phyloP scores from a whole-genome alignment of 2,888 invertebrate genomes.

The Synanthedon tipuliformis region DNA sequence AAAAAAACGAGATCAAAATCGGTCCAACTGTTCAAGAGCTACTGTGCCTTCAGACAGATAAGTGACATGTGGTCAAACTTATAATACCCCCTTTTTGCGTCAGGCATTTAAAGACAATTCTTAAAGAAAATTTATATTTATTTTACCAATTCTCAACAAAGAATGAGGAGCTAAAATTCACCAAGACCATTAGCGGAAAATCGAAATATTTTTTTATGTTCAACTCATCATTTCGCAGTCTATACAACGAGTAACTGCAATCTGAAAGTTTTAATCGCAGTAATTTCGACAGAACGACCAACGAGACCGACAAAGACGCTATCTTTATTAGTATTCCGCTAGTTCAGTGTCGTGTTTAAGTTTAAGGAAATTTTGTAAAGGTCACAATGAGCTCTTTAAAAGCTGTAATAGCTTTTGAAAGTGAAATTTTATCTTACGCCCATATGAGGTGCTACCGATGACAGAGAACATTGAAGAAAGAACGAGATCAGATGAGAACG shows the following conservation, averaged over 20 bases:
- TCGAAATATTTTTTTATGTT: conserved; percentile 18
- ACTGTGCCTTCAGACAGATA: no score
- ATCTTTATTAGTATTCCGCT: neutral
- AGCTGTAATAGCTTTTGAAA: no score
- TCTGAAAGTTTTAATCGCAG: conserved; percentile 14
- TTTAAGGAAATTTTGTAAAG: neutral
- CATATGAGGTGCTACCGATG: no score
- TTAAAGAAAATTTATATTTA: neutral
- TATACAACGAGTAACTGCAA: conserved; percentile 25
- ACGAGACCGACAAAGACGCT: neutral
- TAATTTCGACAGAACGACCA: conserved; percentile 7
- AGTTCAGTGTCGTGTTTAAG: neutral
- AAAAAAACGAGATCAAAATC: no score
- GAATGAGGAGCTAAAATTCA: conserved; percentile 10
- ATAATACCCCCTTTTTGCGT: no score
- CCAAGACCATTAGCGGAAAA: conserved; percentile 15
- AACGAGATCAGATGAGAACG: neutral
- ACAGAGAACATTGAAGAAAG: neutral
- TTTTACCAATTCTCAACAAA: conserved; percentile 9
- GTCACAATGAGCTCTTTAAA: no score
- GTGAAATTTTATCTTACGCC: no score
- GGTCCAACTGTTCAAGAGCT: no score
- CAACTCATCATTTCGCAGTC: conserved; percentile 21
- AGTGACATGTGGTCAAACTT: no score
- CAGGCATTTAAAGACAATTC: neutral